These are phyloP conservation scores for Lepus americanus DNA, from an alignment of 2,113 vertebrate species.

Conservation along the genomic window DNA sequence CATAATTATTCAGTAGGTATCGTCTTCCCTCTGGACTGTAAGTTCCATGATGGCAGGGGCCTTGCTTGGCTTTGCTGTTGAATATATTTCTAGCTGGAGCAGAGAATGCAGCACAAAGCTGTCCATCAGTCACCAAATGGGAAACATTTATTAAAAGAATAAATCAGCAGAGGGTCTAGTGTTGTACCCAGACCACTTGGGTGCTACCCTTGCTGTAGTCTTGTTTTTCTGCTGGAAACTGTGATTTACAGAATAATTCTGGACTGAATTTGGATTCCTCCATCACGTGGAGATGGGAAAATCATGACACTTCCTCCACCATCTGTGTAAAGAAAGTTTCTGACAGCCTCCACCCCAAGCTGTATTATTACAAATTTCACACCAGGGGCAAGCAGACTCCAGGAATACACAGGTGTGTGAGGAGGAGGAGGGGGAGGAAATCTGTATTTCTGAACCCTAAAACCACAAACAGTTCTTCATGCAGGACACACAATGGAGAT, in stretches of 20 bases:
- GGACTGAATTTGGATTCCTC: not conserved
- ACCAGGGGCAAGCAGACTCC: not conserved
- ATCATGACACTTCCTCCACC: not conserved
- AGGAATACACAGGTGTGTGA: not conserved
- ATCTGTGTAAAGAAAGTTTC: not conserved
- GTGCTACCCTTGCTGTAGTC: accelerated
- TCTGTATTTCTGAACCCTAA: not conserved
- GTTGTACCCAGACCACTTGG: not conserved
- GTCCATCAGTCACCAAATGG: not conserved
- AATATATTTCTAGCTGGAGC: not conserved
- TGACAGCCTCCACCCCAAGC: not conserved
- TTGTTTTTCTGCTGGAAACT: not conserved
- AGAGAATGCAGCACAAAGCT: not conserved
- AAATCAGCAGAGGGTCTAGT: not conserved
- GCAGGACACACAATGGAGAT: not conserved
- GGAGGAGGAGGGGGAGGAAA: accelerated
- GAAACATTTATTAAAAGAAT: not conserved
- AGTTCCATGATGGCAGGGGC: not conserved
- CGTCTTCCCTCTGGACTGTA: not conserved
- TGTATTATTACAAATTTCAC: not conserved
- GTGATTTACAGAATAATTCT: not conserved
- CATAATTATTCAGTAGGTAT: not conserved
- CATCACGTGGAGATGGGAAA: not conserved
- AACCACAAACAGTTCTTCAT: not conserved
- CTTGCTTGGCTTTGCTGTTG: not conserved